Evolutionary conservation across 2,888 invertebrate genomes (phyloP).

Genomic region (Drosophila recens): DNA sequence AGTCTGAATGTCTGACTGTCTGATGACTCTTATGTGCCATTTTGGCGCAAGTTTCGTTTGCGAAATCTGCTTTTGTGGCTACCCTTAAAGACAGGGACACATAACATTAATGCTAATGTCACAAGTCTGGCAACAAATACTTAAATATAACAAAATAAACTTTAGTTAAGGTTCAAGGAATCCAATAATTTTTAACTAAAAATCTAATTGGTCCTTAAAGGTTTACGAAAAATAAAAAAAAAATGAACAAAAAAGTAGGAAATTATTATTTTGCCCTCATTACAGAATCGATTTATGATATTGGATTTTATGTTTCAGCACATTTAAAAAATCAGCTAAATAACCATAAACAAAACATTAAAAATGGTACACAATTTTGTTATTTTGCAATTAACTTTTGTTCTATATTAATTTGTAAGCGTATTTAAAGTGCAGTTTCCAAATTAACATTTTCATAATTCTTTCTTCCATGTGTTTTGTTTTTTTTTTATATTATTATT

Average conservation of each 20-base stretch:
- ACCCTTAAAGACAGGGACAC: background rate
- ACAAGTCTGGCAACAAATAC: background rate
- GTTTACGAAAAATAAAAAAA: no score
- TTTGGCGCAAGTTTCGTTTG: constrained; percentile 58
- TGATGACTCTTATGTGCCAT: constrained; percentile 66
- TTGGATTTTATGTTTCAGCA: background rate
- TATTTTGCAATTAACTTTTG: no score
- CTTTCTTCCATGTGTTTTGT: background rate
- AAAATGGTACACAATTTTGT: background rate
- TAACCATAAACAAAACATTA: background rate
- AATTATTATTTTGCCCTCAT: background rate
- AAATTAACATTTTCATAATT: background rate
- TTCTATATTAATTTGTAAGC: background rate
- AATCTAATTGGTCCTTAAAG: no score
- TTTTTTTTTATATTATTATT: constrained; percentile 18
- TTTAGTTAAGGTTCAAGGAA: background rate
- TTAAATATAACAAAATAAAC: background rate
- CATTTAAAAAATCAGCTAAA: background rate
- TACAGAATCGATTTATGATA: background rate
- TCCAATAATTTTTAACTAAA: no score
- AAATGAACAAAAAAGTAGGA: background rate
- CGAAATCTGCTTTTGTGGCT: constrained; percentile 39
- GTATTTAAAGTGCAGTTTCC: background rate
- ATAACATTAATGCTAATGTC: background rate
- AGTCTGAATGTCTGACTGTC: constrained; percentile 27